Evolutionary conservation across 2,797 vertebrate species (phyloP), one percentile per base, ranked within the genome.

Genomic region (Dromococcyx pavoninus): DNA sequence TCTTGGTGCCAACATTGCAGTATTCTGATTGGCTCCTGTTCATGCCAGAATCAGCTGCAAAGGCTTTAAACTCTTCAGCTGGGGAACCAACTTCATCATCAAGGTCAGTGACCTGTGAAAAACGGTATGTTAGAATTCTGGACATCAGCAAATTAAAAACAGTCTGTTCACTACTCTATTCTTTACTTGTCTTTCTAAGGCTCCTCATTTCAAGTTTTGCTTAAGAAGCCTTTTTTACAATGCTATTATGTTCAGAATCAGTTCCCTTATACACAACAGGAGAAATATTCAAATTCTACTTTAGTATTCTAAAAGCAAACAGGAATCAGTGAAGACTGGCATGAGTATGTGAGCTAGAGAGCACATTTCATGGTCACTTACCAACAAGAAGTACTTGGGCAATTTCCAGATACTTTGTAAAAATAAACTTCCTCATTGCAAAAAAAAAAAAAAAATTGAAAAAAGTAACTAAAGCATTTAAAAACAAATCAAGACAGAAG

Each of bases 1-100:
- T 99, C 97, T 99, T 99, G 88, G 98, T 98, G 93, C 99, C 99
- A 71, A 99, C 99, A 30, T 99, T 99, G 94, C 99, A 99, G 96
- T 99, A 99, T 58, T 99, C 99, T 1, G 99, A 99, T 5, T 99
- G 99, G 96, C 99, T 99, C 95, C 99, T 98, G 97, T 99, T 99
- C 99, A 99, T 99, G 18, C 99, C 99, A 1, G 99, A 98, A 97
- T 99, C 99, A 9, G 98, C 98, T 4, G 98, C 97, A 64, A 99
- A 99, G 17, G 98, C 99, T 94, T 99, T 99, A 95, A 99, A 99
- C 96, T 99, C 99, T 94, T 99, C 99, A 6, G 99, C 98, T 80
- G 99, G 99, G 70, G 99, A 99, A 11, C 99, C 98, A 1, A 98
- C 98, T 88, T 99, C 99, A 50, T 99, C 99, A 80, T 99, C 99